Conservation (phyloP, 2,797 vertebrate genomes). For the Muraenolepis orangiensis region DNA sequence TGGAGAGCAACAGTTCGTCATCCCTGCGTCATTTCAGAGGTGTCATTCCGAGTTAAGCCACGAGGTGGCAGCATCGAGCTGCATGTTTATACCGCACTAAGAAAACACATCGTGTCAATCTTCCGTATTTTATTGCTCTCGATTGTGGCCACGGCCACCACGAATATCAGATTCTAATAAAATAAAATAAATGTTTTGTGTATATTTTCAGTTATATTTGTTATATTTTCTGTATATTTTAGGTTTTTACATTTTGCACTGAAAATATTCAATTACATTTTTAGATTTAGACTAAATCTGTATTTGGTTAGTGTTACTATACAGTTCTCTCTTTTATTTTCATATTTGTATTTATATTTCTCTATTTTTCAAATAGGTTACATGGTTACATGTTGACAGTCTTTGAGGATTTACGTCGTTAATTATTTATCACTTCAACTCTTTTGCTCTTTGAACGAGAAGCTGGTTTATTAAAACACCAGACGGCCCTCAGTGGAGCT, state of each 20-base stretch:
- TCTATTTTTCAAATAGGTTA: background rate
- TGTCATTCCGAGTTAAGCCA: constrained; percentile 15
- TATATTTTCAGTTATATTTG: background rate
- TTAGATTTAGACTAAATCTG: background rate
- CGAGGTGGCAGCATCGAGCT: constrained; percentile 48
- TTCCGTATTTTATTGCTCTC: background rate
- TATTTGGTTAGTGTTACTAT: too few relatives aligned
- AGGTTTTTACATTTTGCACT: background rate
- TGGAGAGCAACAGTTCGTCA: background rate
- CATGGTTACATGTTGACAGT: background rate
- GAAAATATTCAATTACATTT: background rate
- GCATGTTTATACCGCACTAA: background rate
- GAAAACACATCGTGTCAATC: background rate
- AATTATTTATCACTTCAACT: background rate
- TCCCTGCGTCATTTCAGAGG: background rate
- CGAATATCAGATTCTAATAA: background rate
- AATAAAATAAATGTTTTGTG: background rate
- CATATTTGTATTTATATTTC: background rate
- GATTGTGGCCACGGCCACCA: background rate
- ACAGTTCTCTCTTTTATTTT: background rate
- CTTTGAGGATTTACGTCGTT: background rate
- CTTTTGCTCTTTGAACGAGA: background rate
- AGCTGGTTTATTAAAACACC: background rate
- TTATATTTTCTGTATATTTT: background rate
- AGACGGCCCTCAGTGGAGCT: too few relatives aligned